These are phyloP conservation scores for Falco naumanni DNA, from an alignment of 2,797 vertebrate genomes.

Conservation along the genomic window DNA sequence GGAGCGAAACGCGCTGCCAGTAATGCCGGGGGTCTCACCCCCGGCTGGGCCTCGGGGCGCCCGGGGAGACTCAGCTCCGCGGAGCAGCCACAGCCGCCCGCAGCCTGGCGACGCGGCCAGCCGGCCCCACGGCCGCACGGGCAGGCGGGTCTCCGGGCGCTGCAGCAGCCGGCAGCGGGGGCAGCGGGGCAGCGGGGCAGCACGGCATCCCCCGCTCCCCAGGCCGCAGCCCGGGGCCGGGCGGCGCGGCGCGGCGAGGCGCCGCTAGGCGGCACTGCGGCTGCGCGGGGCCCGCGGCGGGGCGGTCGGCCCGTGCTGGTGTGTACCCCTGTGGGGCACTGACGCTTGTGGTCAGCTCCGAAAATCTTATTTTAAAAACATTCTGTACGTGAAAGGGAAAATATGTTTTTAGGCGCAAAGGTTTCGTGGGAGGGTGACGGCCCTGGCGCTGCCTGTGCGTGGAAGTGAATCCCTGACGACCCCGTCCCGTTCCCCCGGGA, in stretches of 20 bases:
- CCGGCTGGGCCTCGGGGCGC: background rate
- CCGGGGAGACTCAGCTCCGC: background rate
- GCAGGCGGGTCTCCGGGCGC: no score
- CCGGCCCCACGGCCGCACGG: background rate
- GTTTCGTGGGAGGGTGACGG: background rate
- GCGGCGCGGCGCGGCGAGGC: rapidly evolving
- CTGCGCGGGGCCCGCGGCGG: background rate
- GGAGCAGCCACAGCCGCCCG: background rate
- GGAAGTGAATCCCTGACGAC: background rate
- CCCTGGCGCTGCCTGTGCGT: background rate
- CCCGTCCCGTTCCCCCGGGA: no score
- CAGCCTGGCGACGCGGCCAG: rapidly evolving
- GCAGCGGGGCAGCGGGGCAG: no score
- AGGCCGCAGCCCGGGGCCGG: no score
- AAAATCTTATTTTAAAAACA: background rate
- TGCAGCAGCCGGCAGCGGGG: background rate
- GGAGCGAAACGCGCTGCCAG: rapidly evolving
- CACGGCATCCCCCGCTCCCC: background rate
- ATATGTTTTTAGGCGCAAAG: background rate
- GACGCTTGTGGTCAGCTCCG: background rate
- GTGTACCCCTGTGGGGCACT: rapidly evolving
- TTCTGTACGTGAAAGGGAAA: background rate
- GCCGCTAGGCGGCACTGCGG: constrained; percentile 23
- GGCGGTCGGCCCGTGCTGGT: background rate
- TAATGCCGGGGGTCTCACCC: rapidly evolving